Evolutionary conservation across 2,797 vertebrate species (phyloP), one percentile per base, ranked within the genome.

Genomic region (Spinibarbus caldwelli): DNA sequence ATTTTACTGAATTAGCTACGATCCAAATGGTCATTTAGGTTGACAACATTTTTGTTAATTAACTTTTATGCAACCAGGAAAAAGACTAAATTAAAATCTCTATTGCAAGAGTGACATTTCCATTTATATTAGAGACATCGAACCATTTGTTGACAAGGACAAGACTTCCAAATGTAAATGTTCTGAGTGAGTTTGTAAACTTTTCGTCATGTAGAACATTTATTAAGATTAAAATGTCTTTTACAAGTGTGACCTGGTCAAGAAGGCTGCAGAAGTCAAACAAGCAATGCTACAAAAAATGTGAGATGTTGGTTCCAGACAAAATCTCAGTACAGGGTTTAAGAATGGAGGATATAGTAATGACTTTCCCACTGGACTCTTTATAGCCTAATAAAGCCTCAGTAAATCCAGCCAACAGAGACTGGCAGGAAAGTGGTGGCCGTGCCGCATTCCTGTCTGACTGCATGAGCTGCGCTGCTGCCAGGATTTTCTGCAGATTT

Each of bases 401-500:
- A 73, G 91, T 89, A 95, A 94, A 95, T 95, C 94, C 93, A 91
- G 90, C 91, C 92, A 78, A 88, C 91, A 82, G 92, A 93, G 91
- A 88, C 93, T 92, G 93, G 93, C 93, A 93, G 90, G 85, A 84
- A 80, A 80, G 87, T 88, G 47, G 81, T 82, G 67, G 83, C 89
- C 90, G 87, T 86, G 90, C 90, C 87, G 89, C 91, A 95, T 92
- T 95, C 93, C 91, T 93, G 92, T 92, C 87, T 90, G 91, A 92
- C 92, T 92, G 92, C 93, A 93, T 95, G 93, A 92, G 91, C 88
- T 89, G 86, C 87, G 38, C 86, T 62, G 36, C 90, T 94, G 94
- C 91, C 93, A 95, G 95, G 89, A 95, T 96, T 94, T 95, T 93
- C 93, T 94, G 94, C 90, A 90, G 91, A 95, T 95, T 96, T 95